Base-by-base conservation (phyloP, 2,888 invertebrate species). In the Mantis religiosa region DNA sequence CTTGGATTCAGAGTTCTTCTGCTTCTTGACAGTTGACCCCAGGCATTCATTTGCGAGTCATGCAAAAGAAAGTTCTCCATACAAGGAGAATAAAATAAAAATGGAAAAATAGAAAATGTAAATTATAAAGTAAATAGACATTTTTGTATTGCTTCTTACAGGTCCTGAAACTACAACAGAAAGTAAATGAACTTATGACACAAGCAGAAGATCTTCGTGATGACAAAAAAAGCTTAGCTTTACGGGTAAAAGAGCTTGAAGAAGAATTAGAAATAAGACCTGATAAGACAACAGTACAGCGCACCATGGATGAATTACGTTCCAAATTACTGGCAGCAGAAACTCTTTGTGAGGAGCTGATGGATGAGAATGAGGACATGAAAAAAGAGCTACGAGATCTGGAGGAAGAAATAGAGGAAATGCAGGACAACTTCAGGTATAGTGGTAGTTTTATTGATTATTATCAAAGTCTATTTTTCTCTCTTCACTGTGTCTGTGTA, bases 401-500 rank as follows among this genome's bases (percentile, higher is more conserved):
- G 92, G 99, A 99, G 92, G 97, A 98, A 91, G 99, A 99, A 94
- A 98, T 99, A 93, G 99, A 99, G 92, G 99, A 99, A 93, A 97
- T 99, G 96, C 99, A 99, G 93, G 99, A 99, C 92, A 98, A 97
- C 92, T 98, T 98, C 93, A 96, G 97, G 95, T 96, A 92, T 8
- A 12, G 34, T 34, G 34, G 34, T 34, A 7, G 34, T 41, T 41
- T 9, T 41, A 41, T 41, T 12, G 12, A 41, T 41, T 41, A 41
- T 41, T 0, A n/a, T n/a, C n/a, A n/a, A 41, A 84, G 6, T 0
- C 3, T 3, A 3, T 14, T 84, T 3, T 28, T 84, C 4, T 34
- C 28, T 25, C 20, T 84, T 25, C 14, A 34, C 15, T 28, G 41
- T n/a, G 7, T 30, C 1, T 15, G 20, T 28, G 20, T 34, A 34